These are phyloP conservation scores for Rhagonycha lutea DNA, from an alignment of 2,888 invertebrate species.

Conservation along the genomic window DNA sequence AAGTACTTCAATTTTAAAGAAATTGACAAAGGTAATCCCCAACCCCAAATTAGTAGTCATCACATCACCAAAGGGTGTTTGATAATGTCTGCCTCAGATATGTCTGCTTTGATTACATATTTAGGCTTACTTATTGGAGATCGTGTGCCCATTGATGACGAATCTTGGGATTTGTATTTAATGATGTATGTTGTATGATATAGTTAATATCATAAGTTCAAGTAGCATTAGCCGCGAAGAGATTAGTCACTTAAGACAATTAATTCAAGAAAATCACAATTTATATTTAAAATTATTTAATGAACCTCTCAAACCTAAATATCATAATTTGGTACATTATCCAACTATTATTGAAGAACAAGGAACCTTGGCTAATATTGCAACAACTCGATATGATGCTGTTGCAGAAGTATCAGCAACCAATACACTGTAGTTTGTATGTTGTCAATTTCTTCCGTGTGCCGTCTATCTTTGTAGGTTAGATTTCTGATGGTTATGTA, in stretches of 20 bases:
- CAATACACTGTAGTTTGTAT: too few species aligned
- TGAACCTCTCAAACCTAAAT: neutral
- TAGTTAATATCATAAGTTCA: neutral
- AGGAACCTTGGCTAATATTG: neutral
- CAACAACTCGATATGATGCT: neutral
- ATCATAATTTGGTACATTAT: neutral
- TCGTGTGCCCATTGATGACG: neutral
- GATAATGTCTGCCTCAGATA: neutral
- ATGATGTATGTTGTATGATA: neutral
- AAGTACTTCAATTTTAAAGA: neutral
- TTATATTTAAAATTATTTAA: neutral
- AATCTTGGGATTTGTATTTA: neutral
- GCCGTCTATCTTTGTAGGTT: too few species aligned
- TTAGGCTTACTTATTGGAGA: neutral
- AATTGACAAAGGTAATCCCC: neutral
- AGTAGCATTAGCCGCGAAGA: too few species aligned
- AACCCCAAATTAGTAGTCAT: neutral
- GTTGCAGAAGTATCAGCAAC: too few species aligned
- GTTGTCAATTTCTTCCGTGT: too few species aligned
- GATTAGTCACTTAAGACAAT: neutral
- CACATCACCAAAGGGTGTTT: neutral
- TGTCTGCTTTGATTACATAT: neutral
- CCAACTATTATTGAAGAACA: neutral
- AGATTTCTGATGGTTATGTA: too few species aligned
- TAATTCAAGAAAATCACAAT: neutral